phyloP scores from a whole-genome alignment of 2,797 vertebrate genomes.

The Monodelphis domestica region DNA sequence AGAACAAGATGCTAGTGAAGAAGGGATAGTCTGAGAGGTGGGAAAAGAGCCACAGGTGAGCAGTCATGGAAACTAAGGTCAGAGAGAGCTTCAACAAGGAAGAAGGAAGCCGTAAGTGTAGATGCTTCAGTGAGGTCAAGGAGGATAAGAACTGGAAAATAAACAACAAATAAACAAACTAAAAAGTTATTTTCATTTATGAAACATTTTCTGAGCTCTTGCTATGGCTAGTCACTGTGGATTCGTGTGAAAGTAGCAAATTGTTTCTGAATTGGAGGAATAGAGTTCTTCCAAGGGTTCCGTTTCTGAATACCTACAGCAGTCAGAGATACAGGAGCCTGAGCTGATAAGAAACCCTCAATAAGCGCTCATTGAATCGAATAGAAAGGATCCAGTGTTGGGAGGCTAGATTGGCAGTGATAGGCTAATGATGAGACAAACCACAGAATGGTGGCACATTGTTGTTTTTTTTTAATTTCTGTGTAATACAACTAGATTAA shows the following conservation, averaged over 20 bases:
- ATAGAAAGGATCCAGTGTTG: neutral
- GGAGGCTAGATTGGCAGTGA: neutral
- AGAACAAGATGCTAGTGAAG: too few relatives aligned
- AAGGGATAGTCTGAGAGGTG: too few relatives aligned
- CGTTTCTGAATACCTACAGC: neutral
- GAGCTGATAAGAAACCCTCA: neutral
- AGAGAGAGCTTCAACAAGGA: neutral
- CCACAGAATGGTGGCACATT: neutral
- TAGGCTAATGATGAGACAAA: too few relatives aligned
- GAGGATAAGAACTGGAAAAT: neutral
- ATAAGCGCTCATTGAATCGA: slow-evolving; percentile 4
- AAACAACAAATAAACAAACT: neutral
- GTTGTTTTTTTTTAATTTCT: slow-evolving; percentile 22
- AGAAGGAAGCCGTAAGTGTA: neutral
- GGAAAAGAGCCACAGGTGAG: neutral
- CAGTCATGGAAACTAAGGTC: neutral
- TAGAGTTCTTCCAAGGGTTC: neutral
- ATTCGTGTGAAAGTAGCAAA: neutral
- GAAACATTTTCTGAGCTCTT: neutral
- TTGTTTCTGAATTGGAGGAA: neutral
- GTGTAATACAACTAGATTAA: neutral
- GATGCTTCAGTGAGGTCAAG: neutral
- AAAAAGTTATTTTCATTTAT: neutral
- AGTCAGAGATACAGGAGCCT: neutral
- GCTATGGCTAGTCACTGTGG: neutral